phyloP scores from a whole-genome alignment of 2,797 vertebrate genomes.

The Tragelaphus oryx region DNA sequence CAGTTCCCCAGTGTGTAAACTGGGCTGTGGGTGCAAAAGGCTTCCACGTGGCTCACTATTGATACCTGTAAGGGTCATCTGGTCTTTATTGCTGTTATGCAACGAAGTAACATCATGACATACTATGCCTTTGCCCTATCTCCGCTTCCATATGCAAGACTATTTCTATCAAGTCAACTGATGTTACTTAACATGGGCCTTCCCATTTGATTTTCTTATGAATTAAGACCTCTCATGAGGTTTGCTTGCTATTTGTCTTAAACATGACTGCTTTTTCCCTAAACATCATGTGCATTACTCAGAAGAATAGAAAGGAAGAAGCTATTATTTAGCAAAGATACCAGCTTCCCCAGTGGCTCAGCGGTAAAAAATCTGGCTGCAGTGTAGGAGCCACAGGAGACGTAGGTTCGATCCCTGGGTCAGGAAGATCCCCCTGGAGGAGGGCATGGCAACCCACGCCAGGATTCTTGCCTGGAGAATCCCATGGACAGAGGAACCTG shows the following conservation, averaged over 20 bases:
- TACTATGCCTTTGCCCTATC: background rate
- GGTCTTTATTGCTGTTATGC: background rate
- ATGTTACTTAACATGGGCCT: background rate
- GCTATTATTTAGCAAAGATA: background rate
- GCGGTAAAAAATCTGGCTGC: background rate
- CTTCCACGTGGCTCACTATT: background rate
- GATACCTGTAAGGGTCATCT: background rate
- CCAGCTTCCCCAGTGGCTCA: background rate
- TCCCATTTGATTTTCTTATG: background rate
- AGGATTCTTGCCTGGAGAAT: background rate
- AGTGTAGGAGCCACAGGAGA: background rate
- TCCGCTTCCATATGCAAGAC: background rate
- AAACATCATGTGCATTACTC: background rate
- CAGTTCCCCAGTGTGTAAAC: background rate
- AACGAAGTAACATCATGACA: background rate
- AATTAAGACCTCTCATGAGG: background rate
- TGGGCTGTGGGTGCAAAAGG: background rate
- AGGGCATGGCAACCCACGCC: background rate
- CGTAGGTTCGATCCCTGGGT: background rate
- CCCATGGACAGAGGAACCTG: background rate
- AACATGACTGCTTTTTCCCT: background rate
- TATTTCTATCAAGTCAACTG: background rate
- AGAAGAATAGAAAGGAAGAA: background rate
- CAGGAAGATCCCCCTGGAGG: background rate
- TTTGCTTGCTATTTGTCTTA: background rate